phyloP scores from a whole-genome alignment of 2,797 vertebrate species.

The Mormyrus proboscirostris region DNA sequence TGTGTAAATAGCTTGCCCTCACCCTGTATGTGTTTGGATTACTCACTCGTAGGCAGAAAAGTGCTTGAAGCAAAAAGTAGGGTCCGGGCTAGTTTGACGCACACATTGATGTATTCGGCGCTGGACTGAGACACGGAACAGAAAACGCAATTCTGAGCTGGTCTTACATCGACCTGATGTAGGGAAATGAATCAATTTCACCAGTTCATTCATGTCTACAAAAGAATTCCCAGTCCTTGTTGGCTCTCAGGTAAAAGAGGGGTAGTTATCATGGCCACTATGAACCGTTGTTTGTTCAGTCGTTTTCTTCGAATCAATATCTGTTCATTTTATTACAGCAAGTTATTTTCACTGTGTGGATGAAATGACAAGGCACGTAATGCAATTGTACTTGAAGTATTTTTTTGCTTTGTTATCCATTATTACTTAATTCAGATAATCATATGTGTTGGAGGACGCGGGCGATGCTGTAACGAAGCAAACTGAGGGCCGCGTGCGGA shows the following conservation, averaged over 20 bases:
- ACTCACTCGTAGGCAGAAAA: not conserved
- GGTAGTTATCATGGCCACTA: not conserved
- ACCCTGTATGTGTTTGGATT: not conserved
- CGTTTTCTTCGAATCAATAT: not conserved
- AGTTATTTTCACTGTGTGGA: not conserved
- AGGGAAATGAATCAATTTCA: not conserved
- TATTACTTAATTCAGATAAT: not conserved
- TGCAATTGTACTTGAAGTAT: not conserved
- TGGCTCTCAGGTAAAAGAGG: not conserved
- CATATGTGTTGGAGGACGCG: not conserved
- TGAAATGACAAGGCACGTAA: not conserved
- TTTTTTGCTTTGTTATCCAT: not conserved
- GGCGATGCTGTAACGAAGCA: not conserved
- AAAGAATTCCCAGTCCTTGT: not conserved
- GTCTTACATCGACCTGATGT: not conserved
- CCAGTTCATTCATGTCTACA: not conserved
- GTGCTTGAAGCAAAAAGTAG: not conserved
- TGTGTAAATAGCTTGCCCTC: not conserved
- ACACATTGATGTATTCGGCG: not conserved
- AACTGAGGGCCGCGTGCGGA: not conserved
- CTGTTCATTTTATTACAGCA: not conserved
- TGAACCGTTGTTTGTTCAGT: not conserved
- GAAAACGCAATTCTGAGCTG: not conserved
- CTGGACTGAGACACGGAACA: not conserved
- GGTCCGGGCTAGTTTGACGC: not conserved